A percentile compares a stretch with the other conserved stretches of the same genome.
Conservation (phyloP, 2,888 invertebrate species). For the Hypercompe scribonia region DNA sequence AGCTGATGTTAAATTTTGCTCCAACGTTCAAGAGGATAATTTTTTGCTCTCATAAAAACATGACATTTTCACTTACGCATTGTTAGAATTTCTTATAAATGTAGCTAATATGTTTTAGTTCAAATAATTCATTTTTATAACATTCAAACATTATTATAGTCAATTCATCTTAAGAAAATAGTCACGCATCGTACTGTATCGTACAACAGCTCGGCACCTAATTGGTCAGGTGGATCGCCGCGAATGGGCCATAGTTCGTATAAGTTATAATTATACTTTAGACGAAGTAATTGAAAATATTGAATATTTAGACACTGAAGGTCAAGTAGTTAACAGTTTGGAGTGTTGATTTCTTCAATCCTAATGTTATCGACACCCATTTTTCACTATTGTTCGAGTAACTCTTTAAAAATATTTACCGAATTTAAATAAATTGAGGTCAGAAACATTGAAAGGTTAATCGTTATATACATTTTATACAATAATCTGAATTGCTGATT, state of each 20-base stretch:
- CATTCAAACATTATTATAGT: neutral
- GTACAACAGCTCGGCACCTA: neutral
- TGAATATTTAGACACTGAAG: neutral
- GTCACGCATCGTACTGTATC: neutral
- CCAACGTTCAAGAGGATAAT: too few relatives aligned
- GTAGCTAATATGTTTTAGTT: neutral
- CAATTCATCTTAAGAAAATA: neutral
- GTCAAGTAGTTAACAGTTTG: neutral
- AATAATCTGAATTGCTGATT: neutral
- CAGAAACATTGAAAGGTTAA: conserved; percentile 33
- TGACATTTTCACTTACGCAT: too few relatives aligned
- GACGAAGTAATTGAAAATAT: neutral
- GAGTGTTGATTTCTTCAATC: neutral
- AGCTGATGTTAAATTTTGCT: neutral
- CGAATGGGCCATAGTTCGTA: neutral
- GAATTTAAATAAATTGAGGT: conserved; percentile 18
- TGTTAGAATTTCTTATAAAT: neutral
- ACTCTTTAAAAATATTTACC: conserved; percentile 18
- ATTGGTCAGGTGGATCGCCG: too few relatives aligned
- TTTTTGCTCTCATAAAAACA: too few relatives aligned
- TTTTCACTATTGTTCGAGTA: neutral
- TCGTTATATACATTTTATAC: neutral
- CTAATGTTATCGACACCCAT: neutral
- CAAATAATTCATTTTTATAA: neutral
- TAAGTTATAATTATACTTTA: neutral